Base-by-base conservation (phyloP, 35 echinoderm and acorn worm genomes). In the Ophioderma brevispina region DNA sequence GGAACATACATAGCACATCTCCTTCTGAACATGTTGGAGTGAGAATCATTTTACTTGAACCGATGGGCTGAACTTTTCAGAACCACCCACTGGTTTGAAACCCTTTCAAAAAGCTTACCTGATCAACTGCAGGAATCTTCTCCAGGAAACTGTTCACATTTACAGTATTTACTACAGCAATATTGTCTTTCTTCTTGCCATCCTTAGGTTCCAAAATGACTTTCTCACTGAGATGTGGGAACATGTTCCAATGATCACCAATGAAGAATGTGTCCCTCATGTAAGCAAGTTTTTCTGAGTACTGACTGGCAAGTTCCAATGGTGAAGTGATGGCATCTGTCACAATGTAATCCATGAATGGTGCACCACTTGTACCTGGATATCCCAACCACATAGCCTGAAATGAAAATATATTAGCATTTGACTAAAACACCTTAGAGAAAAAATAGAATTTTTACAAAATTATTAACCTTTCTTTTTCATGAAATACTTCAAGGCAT, bases 241-340 rank as follows among this genome's bases (percentile, higher is more conserved):
- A 99, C 97, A 99, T 99, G 38, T 99, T 95, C 94, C 90, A 95
- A 76, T 99, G 97, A 81, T 99, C 97, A 17, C 97, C 97, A 36
- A 99, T 94, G 81, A 99, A 99, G 88, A 99, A 99, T 21, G 97
- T 99, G 85, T 95, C 88, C 1, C 87, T 86, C 97, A 99, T 99
- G 85, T 93, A 99, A 39, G 90, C 93, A 17, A 99, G 83, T 55
- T 99, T 99, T 75, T 99, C 97, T 40, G 97, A 99, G 85, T 99
- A 99, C 85, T 99, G 97, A 36, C 81, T 78, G 31, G 83, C 84
- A 31, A 99, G 91, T 41, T 99, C 97, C 31, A 85, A 36, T 25
- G 97, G 97, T 35, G 97, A 99, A 11, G 97, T 99, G 42, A 85
- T 82, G 2, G 25, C 55, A 76, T 99, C 97, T 0, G 97, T 99